Evolutionary conservation across 2,888 invertebrate species (phyloP).

Genomic region (Pediacus dermestoides): DNA sequence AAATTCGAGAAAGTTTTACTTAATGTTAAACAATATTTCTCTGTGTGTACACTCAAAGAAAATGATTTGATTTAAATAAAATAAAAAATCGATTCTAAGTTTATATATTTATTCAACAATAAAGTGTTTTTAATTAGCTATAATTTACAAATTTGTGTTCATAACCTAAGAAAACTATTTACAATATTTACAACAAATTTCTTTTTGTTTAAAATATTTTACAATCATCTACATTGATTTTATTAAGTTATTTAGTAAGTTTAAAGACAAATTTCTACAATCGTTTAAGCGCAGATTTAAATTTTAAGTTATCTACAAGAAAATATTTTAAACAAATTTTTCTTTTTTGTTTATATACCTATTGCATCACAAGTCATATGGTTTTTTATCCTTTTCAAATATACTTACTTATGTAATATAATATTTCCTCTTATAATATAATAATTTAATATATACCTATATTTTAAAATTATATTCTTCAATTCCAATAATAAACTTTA

Average conservation of each 20-base stretch:
- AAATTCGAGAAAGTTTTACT: too few relatives aligned
- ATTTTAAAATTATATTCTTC: conserved; percentile 30
- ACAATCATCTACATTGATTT: conserved; percentile 15
- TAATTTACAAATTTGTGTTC: conserved; percentile 46
- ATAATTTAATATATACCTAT: conserved; percentile 14
- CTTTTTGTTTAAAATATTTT: conserved; percentile 42
- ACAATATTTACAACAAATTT: conserved; percentile 43
- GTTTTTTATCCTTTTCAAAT: conserved; percentile 23
- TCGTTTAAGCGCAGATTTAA: too few relatives aligned
- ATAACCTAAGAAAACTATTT: conserved; percentile 38
- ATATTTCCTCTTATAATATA: too few relatives aligned
- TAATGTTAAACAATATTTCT: too few relatives aligned
- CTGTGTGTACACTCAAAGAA: too few relatives aligned
- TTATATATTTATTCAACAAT: conserved; percentile 47
- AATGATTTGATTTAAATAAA: too few relatives aligned
- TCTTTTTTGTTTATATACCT: conserved; percentile 16
- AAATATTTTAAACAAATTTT: conserved; percentile 42
- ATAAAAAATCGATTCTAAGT: conserved; percentile 32
- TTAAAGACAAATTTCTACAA: conserved; percentile 4
- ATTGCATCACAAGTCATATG: conserved; percentile 39
- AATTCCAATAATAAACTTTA: conserved; percentile 48
- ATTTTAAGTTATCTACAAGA: conserved; percentile 20
- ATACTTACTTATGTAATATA: conserved; percentile 12
- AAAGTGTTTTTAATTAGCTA: conserved; percentile 44
- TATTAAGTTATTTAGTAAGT: conserved; percentile 2